Evolutionary conservation across 2,888 invertebrate genomes (phyloP), one percentile per base, ranked within the genome.

Genomic region (Rhimphoctona megacephalus): DNA sequence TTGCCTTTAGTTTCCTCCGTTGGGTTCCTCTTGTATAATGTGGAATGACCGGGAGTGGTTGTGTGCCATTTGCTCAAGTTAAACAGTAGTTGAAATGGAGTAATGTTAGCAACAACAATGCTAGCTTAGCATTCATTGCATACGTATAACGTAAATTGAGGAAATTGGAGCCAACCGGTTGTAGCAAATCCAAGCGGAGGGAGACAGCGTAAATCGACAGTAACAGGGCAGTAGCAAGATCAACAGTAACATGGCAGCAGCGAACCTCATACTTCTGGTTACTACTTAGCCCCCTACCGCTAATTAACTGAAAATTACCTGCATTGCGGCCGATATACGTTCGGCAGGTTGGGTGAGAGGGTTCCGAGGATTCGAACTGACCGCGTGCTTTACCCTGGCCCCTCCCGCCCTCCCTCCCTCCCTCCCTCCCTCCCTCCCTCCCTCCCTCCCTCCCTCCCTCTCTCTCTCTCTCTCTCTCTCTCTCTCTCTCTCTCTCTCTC

Each of bases 271-370:
- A 22, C 46, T 67, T 33, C 43, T 22, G 57, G 46, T 72, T 81
- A 77, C 72, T 83, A 83, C 87, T 89, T 85, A 89, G 33, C 85
- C 85, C 86, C 76, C 64, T 78, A 69, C 81, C 85, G 86, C 90
- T 92, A 92, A 93, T 93, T 92, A 92, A 91, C 90, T 85, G 89
- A 90, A 89, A 92, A 92, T 91, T 91, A 90, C 90, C 90, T 89
- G 91, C 90, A 90, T 90, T 90, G 89, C 89, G 85, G 88, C 82
- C 86, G 83, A 88, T 88, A 87, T 80, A 88, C 80, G 85, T 87
- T 78, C 83, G 77, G 64, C 19, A 54, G 64, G 22, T n/a, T 49
- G 52, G 69, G 52, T 52, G 76, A 22, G 72, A 43, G 70, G 49
- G 54, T 78, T 74, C 77, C 46, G 72, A 66, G 66, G 77, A 83